Conservation (phyloP, 2,888 invertebrate genomes). For the Drosophila mimica region DNA sequence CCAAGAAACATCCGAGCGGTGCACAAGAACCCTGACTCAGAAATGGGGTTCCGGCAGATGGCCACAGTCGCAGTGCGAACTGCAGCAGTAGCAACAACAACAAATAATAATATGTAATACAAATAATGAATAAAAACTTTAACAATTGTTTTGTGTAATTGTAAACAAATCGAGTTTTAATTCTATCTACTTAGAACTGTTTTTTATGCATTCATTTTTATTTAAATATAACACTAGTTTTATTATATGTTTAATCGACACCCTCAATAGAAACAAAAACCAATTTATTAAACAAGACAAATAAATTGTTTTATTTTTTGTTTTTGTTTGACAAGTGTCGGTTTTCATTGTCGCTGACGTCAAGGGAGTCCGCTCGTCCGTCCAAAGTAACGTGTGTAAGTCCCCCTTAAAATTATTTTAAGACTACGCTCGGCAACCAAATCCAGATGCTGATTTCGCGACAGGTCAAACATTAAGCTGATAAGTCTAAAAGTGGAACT, state of each 20-base stretch:
- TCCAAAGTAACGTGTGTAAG: neutral
- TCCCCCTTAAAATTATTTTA: conserved; percentile 17
- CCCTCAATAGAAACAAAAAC: neutral
- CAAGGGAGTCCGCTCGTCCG: conserved; percentile 5
- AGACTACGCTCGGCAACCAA: conserved; percentile 15
- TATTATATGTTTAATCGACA: neutral
- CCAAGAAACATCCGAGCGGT: conserved; percentile 25
- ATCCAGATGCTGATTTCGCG: conserved; percentile 7
- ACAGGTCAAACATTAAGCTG: conserved; percentile 25
- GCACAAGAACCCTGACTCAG: conserved; percentile 19
- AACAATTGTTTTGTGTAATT: conserved; percentile 86
- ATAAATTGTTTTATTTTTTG: neutral
- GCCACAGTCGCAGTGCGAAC: conserved; percentile 20
- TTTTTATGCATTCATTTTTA: neutral
- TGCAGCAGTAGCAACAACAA: conserved; percentile 41
- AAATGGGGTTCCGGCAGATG: conserved; percentile 22
- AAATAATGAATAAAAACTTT: conserved; percentile 85
- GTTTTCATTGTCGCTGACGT: conserved; percentile 10
- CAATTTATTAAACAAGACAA: neutral
- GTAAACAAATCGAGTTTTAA: conserved; percentile 64
- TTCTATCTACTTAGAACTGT: neutral
- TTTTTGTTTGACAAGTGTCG: neutral
- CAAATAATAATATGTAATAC: conserved; percentile 73
- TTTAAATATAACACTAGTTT: neutral
- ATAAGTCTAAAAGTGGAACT: conserved; percentile 27